phyloP scores from a whole-genome alignment of 1,140 invertebrate genomes.

The Adelges cooleyi region DNA sequence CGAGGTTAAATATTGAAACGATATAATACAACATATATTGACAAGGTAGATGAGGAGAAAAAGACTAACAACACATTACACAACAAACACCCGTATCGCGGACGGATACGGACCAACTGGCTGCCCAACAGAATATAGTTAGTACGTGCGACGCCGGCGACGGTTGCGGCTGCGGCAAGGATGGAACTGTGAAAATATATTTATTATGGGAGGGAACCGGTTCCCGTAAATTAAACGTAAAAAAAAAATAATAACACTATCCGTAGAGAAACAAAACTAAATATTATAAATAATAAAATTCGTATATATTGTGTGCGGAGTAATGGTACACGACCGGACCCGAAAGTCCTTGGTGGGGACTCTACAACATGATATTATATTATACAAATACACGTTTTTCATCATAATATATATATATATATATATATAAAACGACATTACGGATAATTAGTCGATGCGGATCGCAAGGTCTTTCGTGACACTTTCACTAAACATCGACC shows the following conservation, averaged over 20 bases:
- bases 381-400: too few relatives aligned
- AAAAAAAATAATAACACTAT: neutral
- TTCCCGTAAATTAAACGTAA: neutral
- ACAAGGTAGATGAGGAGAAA: too few relatives aligned
- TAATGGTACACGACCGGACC: neutral
- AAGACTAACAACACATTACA: too few relatives aligned
- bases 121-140: too few relatives aligned
- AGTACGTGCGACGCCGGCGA: too few relatives aligned
- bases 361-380: neutral
- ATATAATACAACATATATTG: too few relatives aligned
- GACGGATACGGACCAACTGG: too few relatives aligned
- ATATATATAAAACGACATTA: neutral
- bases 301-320: neutral
- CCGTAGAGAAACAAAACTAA: conserved; percentile 1
- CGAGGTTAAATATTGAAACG: too few relatives aligned
- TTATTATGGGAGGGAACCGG: neutral
- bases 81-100: too few relatives aligned
- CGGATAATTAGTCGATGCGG: neutral
- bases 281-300: neutral
- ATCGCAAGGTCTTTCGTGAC: conserved; percentile 14
- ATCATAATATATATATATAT: too few relatives aligned
- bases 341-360: neutral
- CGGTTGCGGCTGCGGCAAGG: too few relatives aligned
- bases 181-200: too few relatives aligned
- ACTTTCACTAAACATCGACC: conserved; percentile 9